Conservation (phyloP, 2,888 invertebrate species). For the Pterostichus madidus region DNA sequence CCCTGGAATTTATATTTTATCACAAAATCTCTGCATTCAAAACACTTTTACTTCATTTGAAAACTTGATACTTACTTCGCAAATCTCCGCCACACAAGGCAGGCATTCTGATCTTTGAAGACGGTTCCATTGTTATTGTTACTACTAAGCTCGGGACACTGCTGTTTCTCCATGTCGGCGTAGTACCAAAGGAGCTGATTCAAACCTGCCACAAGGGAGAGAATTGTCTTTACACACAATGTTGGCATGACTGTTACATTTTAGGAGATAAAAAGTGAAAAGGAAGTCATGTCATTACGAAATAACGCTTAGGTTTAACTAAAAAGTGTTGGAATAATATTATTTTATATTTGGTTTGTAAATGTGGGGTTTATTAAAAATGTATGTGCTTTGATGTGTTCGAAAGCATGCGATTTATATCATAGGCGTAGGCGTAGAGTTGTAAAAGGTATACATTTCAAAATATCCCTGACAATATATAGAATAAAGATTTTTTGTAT, state of each 20-base stretch:
- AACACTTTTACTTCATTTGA: not conserved
- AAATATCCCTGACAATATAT: too few species aligned
- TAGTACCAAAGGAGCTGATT: slow-evolving; percentile 95
- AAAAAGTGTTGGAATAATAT: not conserved
- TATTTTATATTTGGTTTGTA: slow-evolving; percentile 25
- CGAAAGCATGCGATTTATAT: slow-evolving; percentile 1
- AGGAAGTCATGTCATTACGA: slow-evolving; percentile 2
- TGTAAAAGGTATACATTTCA: too few species aligned
- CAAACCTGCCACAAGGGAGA: slow-evolving; percentile 79
- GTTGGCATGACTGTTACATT: not conserved
- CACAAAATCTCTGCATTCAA: not conserved
- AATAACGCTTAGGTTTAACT: not conserved
- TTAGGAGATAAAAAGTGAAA: not conserved
- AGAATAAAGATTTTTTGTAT: too few species aligned
- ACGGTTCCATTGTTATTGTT: slow-evolving; percentile 70
- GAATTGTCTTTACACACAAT: slow-evolving; percentile 57
- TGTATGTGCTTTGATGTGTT: slow-evolving; percentile 11
- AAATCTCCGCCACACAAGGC: slow-evolving; percentile 92
- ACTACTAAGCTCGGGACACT: slow-evolving; percentile 82
- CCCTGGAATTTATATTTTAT: too few species aligned
- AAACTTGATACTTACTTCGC: slow-evolving; percentile 84
- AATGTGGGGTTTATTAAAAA: not conserved
- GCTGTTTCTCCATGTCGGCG: slow-evolving; percentile 92
- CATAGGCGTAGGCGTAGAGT: too few species aligned
- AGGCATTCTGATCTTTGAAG: slow-evolving; percentile 75